Percentiles rank a stretch among this genome's conserved stretches.
These are phyloP conservation scores for Halisarca cf. caerulea DNA, from an alignment of 37 sponge, comb jelly and placozoan species.

Conservation along the genomic window DNA sequence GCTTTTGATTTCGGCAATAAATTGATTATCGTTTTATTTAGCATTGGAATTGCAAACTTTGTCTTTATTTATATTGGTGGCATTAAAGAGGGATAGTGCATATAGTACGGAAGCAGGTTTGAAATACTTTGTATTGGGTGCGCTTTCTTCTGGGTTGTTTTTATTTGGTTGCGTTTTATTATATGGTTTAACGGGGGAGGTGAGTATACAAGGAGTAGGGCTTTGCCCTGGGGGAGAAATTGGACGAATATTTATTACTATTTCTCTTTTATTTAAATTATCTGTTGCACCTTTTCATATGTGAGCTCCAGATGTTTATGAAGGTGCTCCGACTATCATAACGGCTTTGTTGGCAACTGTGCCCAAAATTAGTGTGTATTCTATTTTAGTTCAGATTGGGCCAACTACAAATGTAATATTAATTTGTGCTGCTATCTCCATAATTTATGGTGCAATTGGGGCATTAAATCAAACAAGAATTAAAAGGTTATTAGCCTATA, in stretches of 20 bases:
- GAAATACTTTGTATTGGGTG: slow-evolving; percentile 73
- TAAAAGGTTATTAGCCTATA: slow-evolving; percentile 80
- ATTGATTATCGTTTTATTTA: slow-evolving; percentile 69
- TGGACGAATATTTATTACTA: slow-evolving; percentile 58
- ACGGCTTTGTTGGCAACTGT: slow-evolving; percentile 60
- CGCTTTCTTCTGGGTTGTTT: slow-evolving; percentile 68
- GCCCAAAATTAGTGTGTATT: slow-evolving; percentile 63
- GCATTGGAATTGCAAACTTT: slow-evolving; percentile 68
- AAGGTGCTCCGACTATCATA: slow-evolving; percentile 58
- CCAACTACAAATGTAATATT: slow-evolving; percentile 56
- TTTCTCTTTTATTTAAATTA: slow-evolving; percentile 70
- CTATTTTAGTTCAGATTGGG: slow-evolving; percentile 70
- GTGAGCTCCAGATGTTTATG: slow-evolving; percentile 83
- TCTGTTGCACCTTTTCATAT: slow-evolving; percentile 76
- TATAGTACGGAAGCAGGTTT: slow-evolving; percentile 61
- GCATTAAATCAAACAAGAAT: slow-evolving; percentile 82
- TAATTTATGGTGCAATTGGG: slow-evolving; percentile 69
- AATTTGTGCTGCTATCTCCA: slow-evolving; percentile 61
- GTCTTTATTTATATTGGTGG: slow-evolving; percentile 61
- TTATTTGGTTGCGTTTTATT: slow-evolving; percentile 69
- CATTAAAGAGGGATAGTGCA: slow-evolving; percentile 59
- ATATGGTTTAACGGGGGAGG: slow-evolving; percentile 60
- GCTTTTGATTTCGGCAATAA: slow-evolving; percentile 66
- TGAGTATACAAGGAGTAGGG: slow-evolving; percentile 58
- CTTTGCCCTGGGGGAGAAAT: slow-evolving; percentile 12